These are phyloP conservation scores for Sebastolobus altivelis DNA, from an alignment of 2,797 vertebrate genomes.

Conservation along the genomic window DNA sequence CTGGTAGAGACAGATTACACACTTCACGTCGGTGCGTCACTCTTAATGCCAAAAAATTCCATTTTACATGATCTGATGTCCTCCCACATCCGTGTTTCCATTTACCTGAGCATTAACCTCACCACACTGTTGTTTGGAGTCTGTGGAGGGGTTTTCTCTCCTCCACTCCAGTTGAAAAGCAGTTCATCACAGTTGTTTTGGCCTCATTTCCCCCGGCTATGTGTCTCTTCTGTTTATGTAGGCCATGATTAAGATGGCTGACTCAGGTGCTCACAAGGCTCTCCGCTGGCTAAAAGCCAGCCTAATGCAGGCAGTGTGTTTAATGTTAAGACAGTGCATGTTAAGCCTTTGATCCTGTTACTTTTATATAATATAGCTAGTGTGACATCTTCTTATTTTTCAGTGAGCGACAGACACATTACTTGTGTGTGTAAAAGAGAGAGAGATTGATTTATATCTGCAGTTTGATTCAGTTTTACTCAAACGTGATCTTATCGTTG, in stretches of 20 bases:
- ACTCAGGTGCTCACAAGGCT: slow-evolving; percentile 55
- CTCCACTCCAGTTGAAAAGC: slow-evolving; percentile 33
- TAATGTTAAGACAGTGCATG: slow-evolving; percentile 11
- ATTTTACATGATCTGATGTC: slow-evolving; percentile 19
- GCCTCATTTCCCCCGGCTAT: slow-evolving; percentile 36
- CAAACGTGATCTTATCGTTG: slow-evolving; percentile 1
- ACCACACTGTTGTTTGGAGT: slow-evolving; percentile 29
- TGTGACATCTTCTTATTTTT: slow-evolving; percentile 2
- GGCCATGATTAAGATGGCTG: slow-evolving; percentile 64
- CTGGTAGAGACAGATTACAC: slow-evolving; percentile 3
- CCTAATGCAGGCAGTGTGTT: slow-evolving; percentile 15
- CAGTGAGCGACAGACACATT: background rate
- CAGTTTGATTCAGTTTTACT: slow-evolving; percentile 5
- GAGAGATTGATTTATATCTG: background rate
- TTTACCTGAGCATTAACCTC: slow-evolving; percentile 27
- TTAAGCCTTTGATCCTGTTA: slow-evolving; percentile 15
- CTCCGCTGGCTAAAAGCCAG: slow-evolving; percentile 26
- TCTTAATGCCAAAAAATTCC: background rate
- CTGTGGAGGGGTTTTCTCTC: slow-evolving; percentile 15
- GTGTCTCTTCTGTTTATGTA: slow-evolving; percentile 67
- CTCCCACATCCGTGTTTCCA: slow-evolving; percentile 29
- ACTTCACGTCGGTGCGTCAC: background rate
- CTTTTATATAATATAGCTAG: background rate
- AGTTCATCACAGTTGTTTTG: slow-evolving; percentile 48
- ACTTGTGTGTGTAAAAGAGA: background rate